phyloP scores from a whole-genome alignment of 2,113 vertebrate genomes.

The Bubalus kerabau region DNA sequence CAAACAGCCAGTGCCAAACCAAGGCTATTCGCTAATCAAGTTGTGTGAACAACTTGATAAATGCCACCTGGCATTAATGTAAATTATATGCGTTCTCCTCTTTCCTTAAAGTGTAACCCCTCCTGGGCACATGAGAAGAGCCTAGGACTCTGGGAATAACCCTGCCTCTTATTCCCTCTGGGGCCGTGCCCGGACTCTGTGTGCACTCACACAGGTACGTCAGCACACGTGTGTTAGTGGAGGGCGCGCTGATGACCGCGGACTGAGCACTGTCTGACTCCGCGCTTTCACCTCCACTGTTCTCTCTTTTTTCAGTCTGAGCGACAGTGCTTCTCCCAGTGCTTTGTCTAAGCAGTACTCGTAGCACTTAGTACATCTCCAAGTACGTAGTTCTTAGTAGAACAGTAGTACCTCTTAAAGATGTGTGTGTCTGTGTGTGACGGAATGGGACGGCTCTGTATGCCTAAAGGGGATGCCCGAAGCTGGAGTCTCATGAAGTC shows the following conservation, averaged over 20 bases:
- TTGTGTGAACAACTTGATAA: slow-evolving; percentile 51
- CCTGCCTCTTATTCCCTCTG: not conserved
- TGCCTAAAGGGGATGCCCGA: not conserved
- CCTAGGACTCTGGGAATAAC: not conserved
- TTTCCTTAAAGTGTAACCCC: not conserved
- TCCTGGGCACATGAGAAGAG: not conserved
- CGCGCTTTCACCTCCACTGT: not conserved
- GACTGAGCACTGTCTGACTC: not conserved
- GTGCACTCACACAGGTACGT: fast-evolving
- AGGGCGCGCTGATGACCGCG: not conserved
- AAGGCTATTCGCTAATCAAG: slow-evolving; percentile 35
- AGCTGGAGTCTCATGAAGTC: not conserved
- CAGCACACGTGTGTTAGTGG: too few species aligned
- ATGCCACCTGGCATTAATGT: not conserved
- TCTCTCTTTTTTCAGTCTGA: not conserved
- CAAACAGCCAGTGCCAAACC: slow-evolving; percentile 10
- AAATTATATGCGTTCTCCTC: not conserved
- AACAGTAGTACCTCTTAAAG: not conserved
- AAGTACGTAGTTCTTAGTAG: not conserved
- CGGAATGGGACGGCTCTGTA: not conserved
- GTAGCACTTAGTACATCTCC: not conserved
- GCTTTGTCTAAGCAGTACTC: not conserved
- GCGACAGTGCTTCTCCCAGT: not conserved
- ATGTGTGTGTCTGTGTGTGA: not conserved
- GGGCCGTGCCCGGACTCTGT: too few species aligned